These are phyloP conservation scores for Ceratina calcarata DNA, from an alignment of 1,140 invertebrate genomes.

Conservation along the genomic window DNA sequence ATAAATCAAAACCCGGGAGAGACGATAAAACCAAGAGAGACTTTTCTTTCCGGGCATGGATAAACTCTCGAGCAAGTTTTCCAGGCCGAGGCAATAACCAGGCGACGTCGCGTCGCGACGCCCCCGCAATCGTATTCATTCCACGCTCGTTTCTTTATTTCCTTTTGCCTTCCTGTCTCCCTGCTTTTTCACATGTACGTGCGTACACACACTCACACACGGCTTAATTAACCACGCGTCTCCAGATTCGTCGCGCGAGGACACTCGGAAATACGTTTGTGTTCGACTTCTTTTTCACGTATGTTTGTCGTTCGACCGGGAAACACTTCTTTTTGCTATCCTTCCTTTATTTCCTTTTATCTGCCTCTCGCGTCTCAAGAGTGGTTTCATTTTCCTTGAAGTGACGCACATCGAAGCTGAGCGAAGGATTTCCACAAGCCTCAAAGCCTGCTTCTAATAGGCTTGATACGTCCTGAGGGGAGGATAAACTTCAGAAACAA, in stretches of 20 bases:
- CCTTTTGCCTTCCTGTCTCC: background rate
- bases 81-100: slow-evolving; percentile 51
- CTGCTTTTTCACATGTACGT: background rate
- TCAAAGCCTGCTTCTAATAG: slow-evolving; percentile 38
- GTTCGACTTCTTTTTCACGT: slow-evolving; percentile 2
- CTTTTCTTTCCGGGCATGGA: slow-evolving; percentile 7
- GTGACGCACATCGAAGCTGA: slow-evolving; percentile 23
- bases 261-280: slow-evolving; percentile 24
- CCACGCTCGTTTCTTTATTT: background rate
- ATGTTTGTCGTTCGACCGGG: slow-evolving; percentile 6
- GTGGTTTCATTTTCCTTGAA: slow-evolving; percentile 42
- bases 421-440: slow-evolving; percentile 30
- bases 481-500: slow-evolving; percentile 22
- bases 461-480: slow-evolving; percentile 43
- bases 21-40: slow-evolving; percentile 25
- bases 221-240: slow-evolving; percentile 39
- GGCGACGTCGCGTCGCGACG: slow-evolving; percentile 28
- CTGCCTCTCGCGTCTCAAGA: slow-evolving; percentile 18
- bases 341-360: background rate
- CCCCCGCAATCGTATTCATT: slow-evolving; percentile 43
- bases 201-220: background rate
- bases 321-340: background rate
- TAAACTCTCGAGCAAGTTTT: slow-evolving; percentile 47
- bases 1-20: slow-evolving; percentile 34
- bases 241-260: background rate